Base-by-base conservation (phyloP, 1,140 invertebrate genomes). In the Thrips palmi region DNA sequence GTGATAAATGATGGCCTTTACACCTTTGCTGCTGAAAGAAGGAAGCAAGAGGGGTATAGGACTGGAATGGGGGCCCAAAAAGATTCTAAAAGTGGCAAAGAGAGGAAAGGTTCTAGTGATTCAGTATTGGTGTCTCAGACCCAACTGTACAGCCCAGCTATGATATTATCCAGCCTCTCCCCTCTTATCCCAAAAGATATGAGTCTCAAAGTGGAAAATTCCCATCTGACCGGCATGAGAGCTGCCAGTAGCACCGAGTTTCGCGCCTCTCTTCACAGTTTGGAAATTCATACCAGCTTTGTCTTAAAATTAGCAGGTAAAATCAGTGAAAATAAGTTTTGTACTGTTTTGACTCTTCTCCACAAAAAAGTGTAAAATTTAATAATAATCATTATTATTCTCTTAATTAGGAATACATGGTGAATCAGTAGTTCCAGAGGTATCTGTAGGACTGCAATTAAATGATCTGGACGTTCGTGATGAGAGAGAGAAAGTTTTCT, bases 1-100 rank as follows among this genome's bases (percentile, higher is more conserved):
- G 58, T 65, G 14, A 60, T 77, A 25, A 68, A 71, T 51, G 72
- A 74, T 47, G 70, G 70, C 25, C 61, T 78, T 27, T 76, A 72
- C 48, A 58, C 60, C 28, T 70, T 70, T 49, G 47, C 67, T 10
- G 59, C 64, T 41, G 61, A 64, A 10, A 43, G 55, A 20, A 38
- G 48, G 12, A 43, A 40, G 33, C 34, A 41, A 34, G 37, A 42
- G 0, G 45, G 36, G 17, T n/a, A n/a, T n/a, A n/a, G n/a, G n/a
- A n/a, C n/a, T n/a, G n/a, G n/a, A n/a, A n/a, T n/a, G n/a, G n/a
- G n/a, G n/a, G n/a, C n/a, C n/a, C n/a, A n/a, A n/a, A n/a, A n/a
- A n/a, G n/a, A n/a, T n/a, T n/a, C n/a, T n/a, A n/a, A n/a, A n/a
- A n/a, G n/a, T n/a, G n/a, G n/a, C n/a, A n/a, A n/a, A n/a, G n/a